These are phyloP conservation scores for Erebia ligea DNA, from an alignment of 2,888 invertebrate genomes.

Conservation along the genomic window DNA sequence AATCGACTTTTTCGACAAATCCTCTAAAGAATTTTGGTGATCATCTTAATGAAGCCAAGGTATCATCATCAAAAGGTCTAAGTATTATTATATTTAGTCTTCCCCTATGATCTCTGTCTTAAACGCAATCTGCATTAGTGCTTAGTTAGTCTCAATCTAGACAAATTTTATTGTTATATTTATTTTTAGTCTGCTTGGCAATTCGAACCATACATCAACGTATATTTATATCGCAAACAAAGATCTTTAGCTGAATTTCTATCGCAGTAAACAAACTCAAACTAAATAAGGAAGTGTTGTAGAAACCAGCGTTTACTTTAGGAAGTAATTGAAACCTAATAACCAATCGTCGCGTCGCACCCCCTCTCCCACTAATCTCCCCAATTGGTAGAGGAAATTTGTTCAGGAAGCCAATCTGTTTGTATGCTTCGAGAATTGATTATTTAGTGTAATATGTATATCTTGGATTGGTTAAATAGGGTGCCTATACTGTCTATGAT, in stretches of 20 bases:
- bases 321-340: conserved; percentile 46
- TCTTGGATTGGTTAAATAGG: not conserved
- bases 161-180: not conserved
- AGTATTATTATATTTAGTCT: too few species aligned
- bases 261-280: not conserved
- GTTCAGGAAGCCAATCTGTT: conserved; percentile 18
- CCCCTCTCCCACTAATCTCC: conserved; percentile 7
- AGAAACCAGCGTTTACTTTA: conserved; percentile 38
- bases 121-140: too few species aligned
- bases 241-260: not conserved
- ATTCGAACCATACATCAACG: not conserved
- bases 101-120: too few species aligned
- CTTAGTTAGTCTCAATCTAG: not conserved
- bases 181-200: not conserved
- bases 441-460: not conserved
- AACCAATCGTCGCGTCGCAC: conserved; percentile 19
- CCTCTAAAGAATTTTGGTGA: too few species aligned
- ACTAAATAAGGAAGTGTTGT: not conserved
- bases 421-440: not conserved
- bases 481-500: too few species aligned
- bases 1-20: too few species aligned
- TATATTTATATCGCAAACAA: not conserved
- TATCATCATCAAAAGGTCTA: too few species aligned
- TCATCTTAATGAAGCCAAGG: too few species aligned
- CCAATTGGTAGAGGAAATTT: conserved; percentile 23